Evolutionary conservation across 2,113 vertebrate species (phyloP), one percentile per base, ranked within the genome.

Genomic region (Castor canadensis): DNA sequence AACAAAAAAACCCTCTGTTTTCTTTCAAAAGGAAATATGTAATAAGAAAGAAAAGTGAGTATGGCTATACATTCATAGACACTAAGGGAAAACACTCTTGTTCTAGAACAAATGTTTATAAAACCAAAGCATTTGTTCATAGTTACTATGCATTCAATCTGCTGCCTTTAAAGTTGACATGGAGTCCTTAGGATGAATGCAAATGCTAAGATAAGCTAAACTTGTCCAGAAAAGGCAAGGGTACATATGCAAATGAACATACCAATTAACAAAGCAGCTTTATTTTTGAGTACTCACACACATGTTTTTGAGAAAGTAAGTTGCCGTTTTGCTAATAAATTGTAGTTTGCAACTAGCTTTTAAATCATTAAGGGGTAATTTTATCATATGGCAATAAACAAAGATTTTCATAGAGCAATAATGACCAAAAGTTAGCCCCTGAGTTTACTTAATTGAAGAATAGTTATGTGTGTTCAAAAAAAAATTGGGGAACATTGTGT

Each of bases 381-480:
- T 77, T 58, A 82, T 80, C 43, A 67, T 11, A 62, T 40, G 19
- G 16, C 35, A 88, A 72, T 83, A 80, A 82, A 28, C 15, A 72
- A 81, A 84, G 9, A 84, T 92, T 90, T 91, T 93, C 43, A 60
- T 82, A 69, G 4, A 79, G 11, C 16, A 86, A 80, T 52, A 79
- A n/a, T 94, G 5, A 52, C 13, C 6, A 52, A 83, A 91, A 93
- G 5, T 4, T 32, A 72, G 52, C 45, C 43, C 91, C 54, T 83
- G 24, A 49, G 87, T 85, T 81, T 72, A 89, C 88, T 90, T 28
- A 30, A 79, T 79, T 49, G 54, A 64, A 87, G 30, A 93, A 93
- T 60, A 91, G 2, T 10, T 54, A 1, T 62, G 16, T 49, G 60
- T 66, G 87, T 87, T 81, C 12, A 43, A 93, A 66, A 83, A 96